Base-by-base conservation (phyloP, 1,140 invertebrate genomes). In the Anastatus disparis region DNA sequence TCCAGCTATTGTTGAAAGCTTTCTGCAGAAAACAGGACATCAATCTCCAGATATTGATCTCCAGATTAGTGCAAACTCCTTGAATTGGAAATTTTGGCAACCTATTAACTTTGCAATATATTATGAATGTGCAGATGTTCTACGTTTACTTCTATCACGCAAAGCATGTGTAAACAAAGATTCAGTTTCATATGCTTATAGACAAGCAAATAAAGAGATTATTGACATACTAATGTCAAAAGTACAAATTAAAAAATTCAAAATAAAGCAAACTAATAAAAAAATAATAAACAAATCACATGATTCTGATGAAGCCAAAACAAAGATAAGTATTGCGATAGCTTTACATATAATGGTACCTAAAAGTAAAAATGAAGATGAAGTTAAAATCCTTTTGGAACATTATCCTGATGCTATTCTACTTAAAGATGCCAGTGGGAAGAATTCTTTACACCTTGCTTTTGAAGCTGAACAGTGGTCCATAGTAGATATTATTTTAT, bases 51-150 rank as follows among this genome's bases (percentile, higher is more conserved):
- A 50, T 8, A 38, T 64, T 20, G 38, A 64, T 24, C 31, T 26
- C 7, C 20, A 29, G 26, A 26, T 52, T 2, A 20, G 24, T 12
- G 22, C 24, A 40, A 61, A 20, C 12, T 61, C 56, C 4, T 13
- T 42, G 8, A 48, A 62, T 20, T 62, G 40, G 42, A 29, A 6
- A 10, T 26, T 26, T 1, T 62, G 20, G 8, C 13, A 13, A 1
- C 59, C 56, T 4, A 59, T 59, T 13, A 59, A 59, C 26, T 59
- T 59, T 40, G 56, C 56, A 12, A 59, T 59, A 24, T n/a, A 42
- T 0, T 42, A 59, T 24, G 56, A 59, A 40, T 59, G 56, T 24
- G 22, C 22, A 59, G 20, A 59, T 13, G 56, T 59, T 2, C 13
- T 59, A 1, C 24, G 42, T 20, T 20, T 59, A 26, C 56, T 59